Evolutionary conservation across 1,140 invertebrate genomes (phyloP).

Genomic region (Macrosteles quadrilineatus): DNA sequence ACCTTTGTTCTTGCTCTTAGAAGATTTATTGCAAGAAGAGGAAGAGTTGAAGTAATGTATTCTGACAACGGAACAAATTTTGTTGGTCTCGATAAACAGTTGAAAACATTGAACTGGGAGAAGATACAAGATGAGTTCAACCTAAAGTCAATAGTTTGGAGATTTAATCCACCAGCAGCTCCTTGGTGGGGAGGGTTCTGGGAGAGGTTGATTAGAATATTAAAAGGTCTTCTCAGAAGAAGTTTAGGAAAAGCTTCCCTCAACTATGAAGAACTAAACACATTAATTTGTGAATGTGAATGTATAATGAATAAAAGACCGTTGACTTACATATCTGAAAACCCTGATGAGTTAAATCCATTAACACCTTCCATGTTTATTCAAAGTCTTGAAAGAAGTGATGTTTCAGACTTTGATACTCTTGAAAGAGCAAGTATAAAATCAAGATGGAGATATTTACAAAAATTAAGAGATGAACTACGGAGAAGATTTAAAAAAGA

Average conservation of each 20-base stretch:
- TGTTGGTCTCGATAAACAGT: slow-evolving; percentile 25
- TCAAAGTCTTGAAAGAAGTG: no score
- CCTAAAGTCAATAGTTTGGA: slow-evolving; percentile 43
- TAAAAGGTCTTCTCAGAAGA: no score
- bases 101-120: background rate
- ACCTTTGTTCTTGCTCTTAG: no score
- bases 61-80: no score
- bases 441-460: no score
- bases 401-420: no score
- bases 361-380: slow-evolving; percentile 43
- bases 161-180: slow-evolving; percentile 47
- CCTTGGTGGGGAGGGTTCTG: slow-evolving; percentile 45
- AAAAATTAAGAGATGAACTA: no score
- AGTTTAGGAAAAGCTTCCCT: background rate
- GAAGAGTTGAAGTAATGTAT: no score
- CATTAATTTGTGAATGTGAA: slow-evolving; percentile 46
- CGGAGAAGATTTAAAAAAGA: no score
- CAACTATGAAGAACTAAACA: no score
- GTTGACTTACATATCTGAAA: slow-evolving; percentile 46
- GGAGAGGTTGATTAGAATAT: slow-evolving; percentile 32
- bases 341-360: slow-evolving; percentile 37
- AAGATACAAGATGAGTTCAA: background rate
- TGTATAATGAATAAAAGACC: slow-evolving; percentile 46
- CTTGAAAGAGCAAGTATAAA: no score
- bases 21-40: no score